phyloP scores from a whole-genome alignment of 2,113 vertebrate genomes.

The Rhinoderma darwinii region DNA sequence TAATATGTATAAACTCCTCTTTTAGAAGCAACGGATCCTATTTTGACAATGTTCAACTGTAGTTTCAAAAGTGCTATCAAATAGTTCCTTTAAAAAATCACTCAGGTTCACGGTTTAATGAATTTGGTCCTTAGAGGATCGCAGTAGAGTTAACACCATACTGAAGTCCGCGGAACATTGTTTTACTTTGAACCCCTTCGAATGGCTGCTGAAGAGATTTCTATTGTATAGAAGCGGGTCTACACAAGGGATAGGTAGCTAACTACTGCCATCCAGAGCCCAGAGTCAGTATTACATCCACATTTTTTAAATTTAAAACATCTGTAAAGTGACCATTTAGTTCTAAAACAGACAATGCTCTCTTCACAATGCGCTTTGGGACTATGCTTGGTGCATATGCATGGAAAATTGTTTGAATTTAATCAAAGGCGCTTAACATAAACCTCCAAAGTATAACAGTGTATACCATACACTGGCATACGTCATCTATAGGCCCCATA shows the following conservation, averaged over 20 bases:
- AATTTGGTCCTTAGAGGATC: conserved; percentile 24
- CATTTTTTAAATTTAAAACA: background rate
- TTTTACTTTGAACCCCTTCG: conserved; percentile 2
- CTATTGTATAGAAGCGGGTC: background rate
- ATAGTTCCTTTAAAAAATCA: conserved; percentile 22
- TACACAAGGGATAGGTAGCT: background rate
- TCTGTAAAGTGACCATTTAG: too few relatives aligned
- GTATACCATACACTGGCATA: too few relatives aligned
- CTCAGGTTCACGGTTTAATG: conserved; percentile 42
- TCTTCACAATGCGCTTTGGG: too few relatives aligned
- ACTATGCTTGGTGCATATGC: too few relatives aligned
- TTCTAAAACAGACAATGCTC: background rate
- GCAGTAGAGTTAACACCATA: conserved; percentile 24
- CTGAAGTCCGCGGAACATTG: conserved; percentile 33
- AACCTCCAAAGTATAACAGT: too few relatives aligned
- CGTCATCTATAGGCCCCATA: too few relatives aligned
- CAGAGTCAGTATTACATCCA: background rate
- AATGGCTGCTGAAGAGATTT: background rate
- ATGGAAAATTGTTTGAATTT: too few relatives aligned
- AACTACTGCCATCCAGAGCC: conserved; percentile 43
- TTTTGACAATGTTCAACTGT: conserved; percentile 17
- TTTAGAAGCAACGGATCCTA: background rate
- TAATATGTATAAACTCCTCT: background rate
- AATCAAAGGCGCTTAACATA: too few relatives aligned
- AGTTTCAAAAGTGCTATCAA: conserved; percentile 21